Percentiles rank a stretch among this genome's conserved stretches.
Evolutionary conservation across 2,113 vertebrate species (phyloP).

Genomic region (Amblyopsis rosae): DNA sequence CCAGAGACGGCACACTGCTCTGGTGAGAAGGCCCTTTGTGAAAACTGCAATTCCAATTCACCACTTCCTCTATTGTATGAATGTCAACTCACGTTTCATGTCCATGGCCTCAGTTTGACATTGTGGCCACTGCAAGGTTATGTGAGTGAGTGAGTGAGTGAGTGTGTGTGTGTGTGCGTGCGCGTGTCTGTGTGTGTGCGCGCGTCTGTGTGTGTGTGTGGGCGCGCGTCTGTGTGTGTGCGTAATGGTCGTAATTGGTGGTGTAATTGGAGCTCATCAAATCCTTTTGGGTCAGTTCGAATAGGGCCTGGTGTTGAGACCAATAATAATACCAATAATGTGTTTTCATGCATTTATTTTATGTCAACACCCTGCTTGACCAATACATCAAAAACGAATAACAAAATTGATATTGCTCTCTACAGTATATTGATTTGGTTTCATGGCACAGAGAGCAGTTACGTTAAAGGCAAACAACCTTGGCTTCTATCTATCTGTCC

Average conservation of each 20-base stretch:
- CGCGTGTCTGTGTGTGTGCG: too few species aligned
- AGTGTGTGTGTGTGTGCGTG: too few species aligned
- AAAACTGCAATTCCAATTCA: conserved; percentile 52
- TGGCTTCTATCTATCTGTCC: too few species aligned
- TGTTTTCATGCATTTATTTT: conserved; percentile 47
- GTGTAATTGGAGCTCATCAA: conserved; percentile 12
- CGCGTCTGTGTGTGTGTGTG: too few species aligned
- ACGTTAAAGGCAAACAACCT: too few species aligned
- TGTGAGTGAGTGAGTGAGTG: too few species aligned
- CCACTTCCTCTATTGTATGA: conserved; percentile 39
- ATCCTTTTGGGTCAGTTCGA: conserved; percentile 24
- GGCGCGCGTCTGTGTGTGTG: neutral
- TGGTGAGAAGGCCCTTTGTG: conserved; percentile 49
- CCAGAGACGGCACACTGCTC: conserved; percentile 31
- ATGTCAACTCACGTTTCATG: neutral
- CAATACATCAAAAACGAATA: too few species aligned
- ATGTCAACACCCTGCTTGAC: conserved; percentile 11
- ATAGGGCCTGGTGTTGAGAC: conserved; percentile 47
- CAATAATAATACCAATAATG: conserved; percentile 41
- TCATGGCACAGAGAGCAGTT: too few species aligned
- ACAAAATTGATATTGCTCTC: too few species aligned
- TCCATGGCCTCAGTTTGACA: too few species aligned
- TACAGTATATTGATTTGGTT: too few species aligned
- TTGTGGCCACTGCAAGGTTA: neutral
- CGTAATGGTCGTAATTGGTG: neutral